Evolutionary conservation across 2,888 invertebrate species (phyloP).

Genomic region (Acanthococcus lagerstroemiae): DNA sequence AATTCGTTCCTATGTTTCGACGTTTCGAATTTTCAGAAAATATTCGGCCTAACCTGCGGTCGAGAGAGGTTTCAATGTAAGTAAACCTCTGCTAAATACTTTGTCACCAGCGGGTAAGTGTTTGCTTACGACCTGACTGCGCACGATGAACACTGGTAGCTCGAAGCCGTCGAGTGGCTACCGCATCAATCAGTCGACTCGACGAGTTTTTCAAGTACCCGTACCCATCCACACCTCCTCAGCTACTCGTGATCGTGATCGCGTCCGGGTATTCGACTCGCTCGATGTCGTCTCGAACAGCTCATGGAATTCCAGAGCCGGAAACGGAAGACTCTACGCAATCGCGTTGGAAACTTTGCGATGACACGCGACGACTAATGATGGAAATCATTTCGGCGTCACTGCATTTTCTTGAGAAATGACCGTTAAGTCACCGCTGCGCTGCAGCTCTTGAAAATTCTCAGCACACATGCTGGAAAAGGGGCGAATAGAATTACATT

Average conservation of each 20-base stretch:
- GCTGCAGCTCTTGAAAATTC: too few species aligned
- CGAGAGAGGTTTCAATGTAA: conserved; percentile 13
- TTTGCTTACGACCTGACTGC: conserved; percentile 11
- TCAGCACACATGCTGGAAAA: too few species aligned
- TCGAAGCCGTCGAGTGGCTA: conserved; percentile 18
- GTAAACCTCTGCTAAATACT: conserved; percentile 24
- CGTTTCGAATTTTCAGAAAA: conserved; percentile 1
- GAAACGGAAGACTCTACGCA: too few species aligned
- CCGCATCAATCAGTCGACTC: neutral
- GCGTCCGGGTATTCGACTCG: too few species aligned
- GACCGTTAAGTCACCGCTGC: too few species aligned
- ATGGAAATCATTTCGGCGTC: too few species aligned
- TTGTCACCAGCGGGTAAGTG: conserved; percentile 20
- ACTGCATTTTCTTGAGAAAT: too few species aligned
- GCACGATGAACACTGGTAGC: conserved; percentile 25
- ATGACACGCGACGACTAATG: too few species aligned
- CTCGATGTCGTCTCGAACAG: too few species aligned
- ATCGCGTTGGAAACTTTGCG: too few species aligned
- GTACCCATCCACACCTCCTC: neutral
- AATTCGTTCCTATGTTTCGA: conserved; percentile 1
- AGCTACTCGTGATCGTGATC: neutral
- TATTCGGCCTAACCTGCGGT: conserved; percentile 4
- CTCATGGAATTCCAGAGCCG: too few species aligned
- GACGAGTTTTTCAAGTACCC: neutral
- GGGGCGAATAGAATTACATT: too few species aligned